These are phyloP conservation scores for Ochotona curzoniae DNA, from an alignment of 2,113 vertebrate genomes.

Conservation along the genomic window DNA sequence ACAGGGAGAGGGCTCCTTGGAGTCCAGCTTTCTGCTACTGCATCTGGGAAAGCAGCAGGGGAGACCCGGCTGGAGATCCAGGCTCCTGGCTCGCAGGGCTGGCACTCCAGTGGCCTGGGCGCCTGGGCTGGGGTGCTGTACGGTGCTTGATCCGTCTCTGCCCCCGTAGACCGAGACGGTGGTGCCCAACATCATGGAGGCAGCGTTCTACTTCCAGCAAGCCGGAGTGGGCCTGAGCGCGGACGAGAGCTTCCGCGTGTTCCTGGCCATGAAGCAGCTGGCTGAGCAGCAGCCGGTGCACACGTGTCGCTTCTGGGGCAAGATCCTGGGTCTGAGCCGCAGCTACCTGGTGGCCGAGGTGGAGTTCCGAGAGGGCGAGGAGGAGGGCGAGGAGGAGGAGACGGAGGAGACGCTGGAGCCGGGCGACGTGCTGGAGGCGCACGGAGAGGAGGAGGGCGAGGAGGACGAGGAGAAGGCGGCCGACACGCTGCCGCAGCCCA, in stretches of 20 bases:
- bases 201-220: conserved; percentile 90
- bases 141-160: background rate
- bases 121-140: background rate
- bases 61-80: no score
- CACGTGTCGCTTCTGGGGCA: conserved; percentile 92
- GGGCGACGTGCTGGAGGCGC: conserved; percentile 40
- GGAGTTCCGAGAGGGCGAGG: conserved; percentile 88
- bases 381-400: conserved; percentile 84
- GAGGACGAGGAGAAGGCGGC: conserved; percentile 83
- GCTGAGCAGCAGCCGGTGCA: conserved; percentile 86
- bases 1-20: no score
- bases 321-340: conserved; percentile 88
- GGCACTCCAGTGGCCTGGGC: background rate
- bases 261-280: conserved; percentile 90
- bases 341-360: conserved; percentile 92
- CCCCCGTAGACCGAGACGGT: conserved; percentile 83
- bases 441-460: conserved; percentile 78
- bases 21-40: no score
- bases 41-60: no score
- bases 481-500: conserved; percentile 77
- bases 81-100: no score
- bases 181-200: conserved; percentile 89
- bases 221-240: conserved; percentile 88
- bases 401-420: conserved; percentile 66
- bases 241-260: conserved; percentile 89